Conservation (phyloP, 2,888 invertebrate species). For the Melieria picta region DNA sequence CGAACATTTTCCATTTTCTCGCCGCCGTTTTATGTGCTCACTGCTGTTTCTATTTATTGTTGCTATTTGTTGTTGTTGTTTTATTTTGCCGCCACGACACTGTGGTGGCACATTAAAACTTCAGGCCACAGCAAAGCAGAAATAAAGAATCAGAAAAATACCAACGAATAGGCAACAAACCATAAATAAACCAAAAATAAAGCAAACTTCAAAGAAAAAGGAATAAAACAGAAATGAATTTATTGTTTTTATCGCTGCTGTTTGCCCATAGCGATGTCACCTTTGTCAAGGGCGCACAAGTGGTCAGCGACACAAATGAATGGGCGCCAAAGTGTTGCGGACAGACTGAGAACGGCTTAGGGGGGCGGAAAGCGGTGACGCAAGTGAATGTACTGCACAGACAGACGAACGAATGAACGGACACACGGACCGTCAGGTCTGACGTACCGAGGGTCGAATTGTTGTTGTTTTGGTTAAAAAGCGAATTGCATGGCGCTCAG, state of each 20-base stretch:
- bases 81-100: neutral
- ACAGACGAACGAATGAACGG: neutral
- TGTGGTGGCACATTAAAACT: neutral
- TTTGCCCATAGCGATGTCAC: constrained; percentile 30
- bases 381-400: too few relatives aligned
- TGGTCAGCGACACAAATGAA: constrained; percentile 27
- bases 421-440: neutral
- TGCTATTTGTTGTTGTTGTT: neutral
- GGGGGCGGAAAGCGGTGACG: too few relatives aligned
- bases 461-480: neutral
- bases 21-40: too few relatives aligned
- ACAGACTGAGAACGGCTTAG: neutral
- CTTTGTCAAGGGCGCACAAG: constrained; percentile 32
- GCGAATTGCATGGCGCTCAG: constrained; percentile 1
- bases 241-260: constrained; percentile 29
- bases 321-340: constrained; percentile 4
- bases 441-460: neutral
- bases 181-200: too few relatives aligned
- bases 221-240: constrained; percentile 23
- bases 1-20: too few relatives aligned
- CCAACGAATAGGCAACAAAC: neutral
- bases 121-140: neutral
- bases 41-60: neutral
- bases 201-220: neutral
- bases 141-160: neutral